These are phyloP conservation scores for Cantharis nigra DNA, from an alignment of 2,888 invertebrate species.

Conservation along the genomic window DNA sequence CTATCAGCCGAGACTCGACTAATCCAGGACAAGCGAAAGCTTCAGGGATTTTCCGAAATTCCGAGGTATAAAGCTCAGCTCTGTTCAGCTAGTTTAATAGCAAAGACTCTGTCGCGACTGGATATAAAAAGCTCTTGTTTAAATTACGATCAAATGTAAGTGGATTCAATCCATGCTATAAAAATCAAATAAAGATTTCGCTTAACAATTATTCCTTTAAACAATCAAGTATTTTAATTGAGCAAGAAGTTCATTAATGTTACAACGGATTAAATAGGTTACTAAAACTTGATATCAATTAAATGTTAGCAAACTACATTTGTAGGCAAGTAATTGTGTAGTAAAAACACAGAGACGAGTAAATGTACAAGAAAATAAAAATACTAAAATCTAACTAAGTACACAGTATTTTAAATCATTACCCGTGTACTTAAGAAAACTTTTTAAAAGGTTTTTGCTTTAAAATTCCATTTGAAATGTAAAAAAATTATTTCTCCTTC, in stretches of 20 bases:
- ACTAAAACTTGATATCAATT: conserved; percentile 21
- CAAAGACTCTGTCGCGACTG: conserved; percentile 43
- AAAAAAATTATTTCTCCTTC: not conserved
- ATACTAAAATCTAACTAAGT: not conserved
- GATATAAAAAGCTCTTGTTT: conserved; percentile 47
- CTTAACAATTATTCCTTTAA: conserved; percentile 24
- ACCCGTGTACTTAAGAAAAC: not conserved
- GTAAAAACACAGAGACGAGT: not conserved
- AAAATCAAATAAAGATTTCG: conserved; percentile 33
- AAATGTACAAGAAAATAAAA: not conserved
- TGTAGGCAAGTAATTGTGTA: not conserved
- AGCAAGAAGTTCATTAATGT: conserved; percentile 24
- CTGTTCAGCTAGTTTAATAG: conserved; percentile 41
- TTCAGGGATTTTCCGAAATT: conserved; percentile 53
- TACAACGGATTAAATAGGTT: conserved; percentile 18
- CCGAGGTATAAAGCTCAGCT: conserved; percentile 48
- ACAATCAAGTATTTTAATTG: conserved; percentile 24
- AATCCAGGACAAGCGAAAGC: conserved; percentile 52
- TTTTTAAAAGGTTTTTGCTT: not conserved
- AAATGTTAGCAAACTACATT: conserved; percentile 7
- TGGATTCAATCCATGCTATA: conserved; percentile 32
- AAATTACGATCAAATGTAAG: conserved; percentile 41
- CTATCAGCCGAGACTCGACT: conserved; percentile 47
- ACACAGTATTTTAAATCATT: not conserved
- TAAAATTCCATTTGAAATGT: not conserved